A percentile compares a stretch with the other conserved stretches of the same genome.
Conservation (phyloP, 2,888 invertebrate species). For the Helleia helle region DNA sequence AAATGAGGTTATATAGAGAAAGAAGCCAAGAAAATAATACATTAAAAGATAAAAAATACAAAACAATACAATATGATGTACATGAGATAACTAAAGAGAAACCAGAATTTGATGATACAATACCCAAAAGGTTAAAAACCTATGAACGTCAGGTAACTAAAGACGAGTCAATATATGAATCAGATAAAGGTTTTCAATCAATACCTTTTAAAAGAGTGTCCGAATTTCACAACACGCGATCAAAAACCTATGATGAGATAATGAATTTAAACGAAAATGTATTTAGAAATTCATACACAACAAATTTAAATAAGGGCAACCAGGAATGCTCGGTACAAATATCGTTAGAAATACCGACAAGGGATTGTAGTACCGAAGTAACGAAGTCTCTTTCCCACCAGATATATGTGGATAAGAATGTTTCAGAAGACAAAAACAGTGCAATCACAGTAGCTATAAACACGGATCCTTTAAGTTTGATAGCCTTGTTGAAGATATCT, state of each 20-base stretch:
- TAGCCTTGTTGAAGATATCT: constrained; percentile 41
- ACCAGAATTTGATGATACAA: background rate
- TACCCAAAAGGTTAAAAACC: background rate
- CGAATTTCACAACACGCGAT: no score
- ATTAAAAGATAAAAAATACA: background rate
- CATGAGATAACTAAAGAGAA: background rate
- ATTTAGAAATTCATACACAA: background rate
- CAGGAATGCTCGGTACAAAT: constrained; percentile 30
- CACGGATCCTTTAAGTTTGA: constrained; percentile 49
- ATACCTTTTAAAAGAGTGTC: no score
- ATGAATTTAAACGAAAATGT: background rate
- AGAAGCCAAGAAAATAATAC: constrained; percentile 15
- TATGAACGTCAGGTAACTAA: no score
- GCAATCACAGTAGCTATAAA: constrained; percentile 49
- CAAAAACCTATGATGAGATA: no score
- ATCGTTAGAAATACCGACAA: constrained; percentile 40
- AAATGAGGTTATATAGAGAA: constrained; percentile 29
- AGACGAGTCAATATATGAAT: no score
- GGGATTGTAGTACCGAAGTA: constrained; percentile 42
- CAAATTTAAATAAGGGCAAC: constrained; percentile 11
- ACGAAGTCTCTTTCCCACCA: constrained; percentile 28
- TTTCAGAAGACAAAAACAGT: constrained; percentile 11
- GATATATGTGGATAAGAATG: constrained; percentile 21
- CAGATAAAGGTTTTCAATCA: no score
- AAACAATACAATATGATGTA: background rate